phyloP scores from a whole-genome alignment of 2,888 invertebrate genomes.

The Pristionchus exspectatus region DNA sequence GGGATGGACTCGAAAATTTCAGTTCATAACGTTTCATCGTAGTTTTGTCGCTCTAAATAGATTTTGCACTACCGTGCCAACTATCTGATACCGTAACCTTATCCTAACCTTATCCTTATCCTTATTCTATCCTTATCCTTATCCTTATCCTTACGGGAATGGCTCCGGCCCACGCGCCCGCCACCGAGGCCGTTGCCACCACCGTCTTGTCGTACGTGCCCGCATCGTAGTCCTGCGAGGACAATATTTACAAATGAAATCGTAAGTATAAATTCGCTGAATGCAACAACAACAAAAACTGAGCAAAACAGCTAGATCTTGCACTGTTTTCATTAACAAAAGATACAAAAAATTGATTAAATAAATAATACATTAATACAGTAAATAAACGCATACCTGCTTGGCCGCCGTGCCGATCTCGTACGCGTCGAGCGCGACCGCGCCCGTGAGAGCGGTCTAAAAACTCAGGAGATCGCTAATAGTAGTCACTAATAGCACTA shows the following conservation, averaged over 20 bases:
- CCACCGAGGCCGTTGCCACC: neutral
- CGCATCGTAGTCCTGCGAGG: conserved; percentile 1
- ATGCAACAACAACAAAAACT: neutral
- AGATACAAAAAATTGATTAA: neutral
- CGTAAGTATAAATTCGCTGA: neutral
- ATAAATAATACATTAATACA: neutral
- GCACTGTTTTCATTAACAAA: too few relatives aligned
- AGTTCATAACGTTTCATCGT: too few relatives aligned
- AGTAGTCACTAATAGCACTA: too few relatives aligned
- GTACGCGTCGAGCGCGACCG: neutral
- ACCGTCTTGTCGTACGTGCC: neutral
- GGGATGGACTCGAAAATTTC: too few relatives aligned
- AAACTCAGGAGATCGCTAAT: too few relatives aligned
- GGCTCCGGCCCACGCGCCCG: neutral
- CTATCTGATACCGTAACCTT: too few relatives aligned
- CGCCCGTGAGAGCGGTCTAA: neutral
- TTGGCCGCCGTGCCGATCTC: conserved; percentile 7
- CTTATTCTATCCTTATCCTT: too few relatives aligned
- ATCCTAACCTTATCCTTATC: too few relatives aligned
- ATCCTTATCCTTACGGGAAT: neutral
- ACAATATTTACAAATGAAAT: neutral
- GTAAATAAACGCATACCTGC: neutral
- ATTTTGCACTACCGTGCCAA: too few relatives aligned
- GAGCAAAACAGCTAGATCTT: too few relatives aligned
- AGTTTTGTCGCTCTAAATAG: too few relatives aligned